Percentiles rank a stretch among this genome's conserved stretches.
These are phyloP conservation scores for Aphodius sticticus DNA, from an alignment of 2,888 invertebrate genomes.

Conservation along the genomic window DNA sequence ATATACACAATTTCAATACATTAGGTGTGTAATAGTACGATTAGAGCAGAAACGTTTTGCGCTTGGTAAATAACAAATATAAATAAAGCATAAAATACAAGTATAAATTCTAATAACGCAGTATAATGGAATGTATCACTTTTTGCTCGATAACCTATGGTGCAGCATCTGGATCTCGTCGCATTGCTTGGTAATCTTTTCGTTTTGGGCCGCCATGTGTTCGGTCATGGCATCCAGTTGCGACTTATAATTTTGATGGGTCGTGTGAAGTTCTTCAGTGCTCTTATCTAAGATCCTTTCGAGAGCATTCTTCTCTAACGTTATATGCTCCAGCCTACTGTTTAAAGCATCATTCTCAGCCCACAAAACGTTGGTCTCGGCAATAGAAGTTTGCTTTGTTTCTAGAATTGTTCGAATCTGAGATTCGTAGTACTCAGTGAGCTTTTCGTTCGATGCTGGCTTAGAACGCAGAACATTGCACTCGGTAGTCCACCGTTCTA, in stretches of 20 bases:
- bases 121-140: conserved; percentile 36
- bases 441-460: conserved; percentile 53
- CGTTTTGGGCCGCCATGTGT: conserved; percentile 80
- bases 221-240: conserved; percentile 81
- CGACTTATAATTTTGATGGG: conserved; percentile 70
- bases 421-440: conserved; percentile 56
- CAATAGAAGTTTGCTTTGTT: conserved; percentile 50
- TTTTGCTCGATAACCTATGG: conserved; percentile 60
- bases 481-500: conserved; percentile 77
- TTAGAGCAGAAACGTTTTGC: not conserved
- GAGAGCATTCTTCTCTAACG: conserved; percentile 61
- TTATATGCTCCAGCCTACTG: conserved; percentile 62
- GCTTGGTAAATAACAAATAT: not conserved
- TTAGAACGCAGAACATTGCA: conserved; percentile 67
- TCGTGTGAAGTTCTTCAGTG: conserved; percentile 74
- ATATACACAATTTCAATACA: not conserved
- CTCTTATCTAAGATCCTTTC: conserved; percentile 65
- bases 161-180: conserved; percentile 78
- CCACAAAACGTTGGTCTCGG: conserved; percentile 54
- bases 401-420: conserved; percentile 54
- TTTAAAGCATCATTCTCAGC: conserved; percentile 59
- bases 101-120: not conserved
- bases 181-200: conserved; percentile 83
- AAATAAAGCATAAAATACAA: not conserved
- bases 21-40: not conserved